A percentile compares a stretch with the other conserved stretches of the same genome.
Evolutionary conservation across 2,113 vertebrate species (phyloP).

Genomic region (Oreochromis spilurus): DNA sequence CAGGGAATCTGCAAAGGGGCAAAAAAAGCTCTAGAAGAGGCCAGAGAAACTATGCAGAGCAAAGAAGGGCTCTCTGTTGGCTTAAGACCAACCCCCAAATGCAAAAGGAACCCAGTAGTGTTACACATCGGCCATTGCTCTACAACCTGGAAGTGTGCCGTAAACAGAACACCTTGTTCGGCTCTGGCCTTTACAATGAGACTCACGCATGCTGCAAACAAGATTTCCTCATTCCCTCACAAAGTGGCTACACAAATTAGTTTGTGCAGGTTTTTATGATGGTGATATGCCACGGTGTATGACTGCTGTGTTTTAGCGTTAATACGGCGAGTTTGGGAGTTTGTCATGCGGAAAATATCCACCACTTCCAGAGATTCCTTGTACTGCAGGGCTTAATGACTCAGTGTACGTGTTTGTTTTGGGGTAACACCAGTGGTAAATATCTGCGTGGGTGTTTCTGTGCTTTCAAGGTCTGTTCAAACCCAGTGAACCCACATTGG

Average conservation of each 20-base stretch:
- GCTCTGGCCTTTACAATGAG: not conserved
- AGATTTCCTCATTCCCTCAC: not conserved
- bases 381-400: conserved; percentile 14
- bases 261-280: conserved; percentile 20
- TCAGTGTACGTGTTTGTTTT: not conserved
- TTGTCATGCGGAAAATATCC: not conserved
- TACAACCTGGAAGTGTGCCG: not conserved
- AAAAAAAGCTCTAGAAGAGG: not conserved
- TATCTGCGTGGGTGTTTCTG: not conserved
- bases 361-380: not conserved
- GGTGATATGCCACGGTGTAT: not conserved
- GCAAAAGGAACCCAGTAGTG: not conserved
- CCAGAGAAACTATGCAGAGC: not conserved
- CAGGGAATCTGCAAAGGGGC: not conserved
- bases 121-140: not conserved
- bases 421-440: not conserved
- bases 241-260: not conserved
- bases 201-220: not conserved
- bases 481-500: not conserved
- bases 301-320: conserved; percentile 28
- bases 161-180: conserved; percentile 30
- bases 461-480: not conserved
- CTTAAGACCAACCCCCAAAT: not conserved
- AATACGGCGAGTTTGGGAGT: not conserved
- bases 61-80: not conserved